A percentile compares a stretch with the other conserved stretches of the same genome.
Evolutionary conservation across 2,888 invertebrate genomes (phyloP).

Genomic region (Anorthoa munda): DNA sequence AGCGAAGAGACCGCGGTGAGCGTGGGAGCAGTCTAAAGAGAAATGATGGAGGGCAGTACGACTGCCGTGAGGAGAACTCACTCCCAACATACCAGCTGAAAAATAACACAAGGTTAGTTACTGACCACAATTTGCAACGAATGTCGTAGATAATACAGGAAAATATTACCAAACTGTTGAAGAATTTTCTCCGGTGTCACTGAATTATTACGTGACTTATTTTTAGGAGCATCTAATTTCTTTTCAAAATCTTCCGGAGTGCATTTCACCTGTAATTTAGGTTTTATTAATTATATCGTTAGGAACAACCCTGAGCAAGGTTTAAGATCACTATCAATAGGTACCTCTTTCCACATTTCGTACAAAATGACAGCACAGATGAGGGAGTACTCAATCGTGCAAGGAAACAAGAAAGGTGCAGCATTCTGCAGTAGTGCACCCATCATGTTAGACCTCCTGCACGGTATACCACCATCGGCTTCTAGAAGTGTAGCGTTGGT

Average conservation of each 20-base stretch:
- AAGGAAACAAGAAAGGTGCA: conserved; percentile 96
- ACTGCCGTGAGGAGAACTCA: conserved; percentile 85
- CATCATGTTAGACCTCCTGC: conserved; percentile 93
- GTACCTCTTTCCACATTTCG: conserved; percentile 97
- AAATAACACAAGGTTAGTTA: conserved; percentile 53
- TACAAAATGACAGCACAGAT: conserved; percentile 97
- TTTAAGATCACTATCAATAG: not conserved
- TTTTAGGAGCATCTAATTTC: conserved; percentile 81
- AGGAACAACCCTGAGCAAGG: not conserved
- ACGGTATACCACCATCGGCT: conserved; percentile 77
- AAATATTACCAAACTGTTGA: conserved; percentile 86
- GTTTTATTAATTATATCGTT: not conserved
- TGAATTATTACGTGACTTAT: conserved; percentile 87
- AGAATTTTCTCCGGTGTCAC: conserved; percentile 89
- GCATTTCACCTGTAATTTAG: conserved; percentile 83
- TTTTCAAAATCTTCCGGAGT: conserved; percentile 88
- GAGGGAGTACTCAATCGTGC: conserved; percentile 97
- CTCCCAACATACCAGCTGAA: conserved; percentile 91
- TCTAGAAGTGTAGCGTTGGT: conserved; percentile 70
- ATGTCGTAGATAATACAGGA: not conserved
- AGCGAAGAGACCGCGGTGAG: conserved; percentile 94
- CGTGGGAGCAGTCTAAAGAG: conserved; percentile 96
- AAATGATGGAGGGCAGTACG: conserved; percentile 91
- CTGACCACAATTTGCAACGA: not conserved
- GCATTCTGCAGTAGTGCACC: conserved; percentile 93